Evolutionary conservation across 2,888 invertebrate genomes (phyloP), one percentile per base, ranked within the genome.

Genomic region (Cyclophora albipunctata): DNA sequence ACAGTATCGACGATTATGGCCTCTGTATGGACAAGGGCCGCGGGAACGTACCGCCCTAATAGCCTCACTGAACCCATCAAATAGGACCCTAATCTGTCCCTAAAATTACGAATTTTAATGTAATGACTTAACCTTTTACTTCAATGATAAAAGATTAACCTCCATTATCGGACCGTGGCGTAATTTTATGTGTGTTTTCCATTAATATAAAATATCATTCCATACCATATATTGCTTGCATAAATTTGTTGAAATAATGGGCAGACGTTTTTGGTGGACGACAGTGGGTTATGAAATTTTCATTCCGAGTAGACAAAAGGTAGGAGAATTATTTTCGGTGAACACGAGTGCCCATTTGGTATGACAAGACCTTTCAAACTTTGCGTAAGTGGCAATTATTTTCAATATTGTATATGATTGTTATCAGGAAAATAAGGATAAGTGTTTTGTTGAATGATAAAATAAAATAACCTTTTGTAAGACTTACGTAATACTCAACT

Each of bases 11-110:
- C 50, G 54, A 57, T 54, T 63, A 57, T 61, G 60, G 63, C 62
- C 64, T 66, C 66, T 67, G 66, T 63, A 62, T 60, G 62, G 55
- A 63, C 57, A 59, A 62, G 58, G 52, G 53, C 53, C 62, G 48
- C 57, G 58, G 59, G 57, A 62, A 68, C 62, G 61, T 64, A 60
- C 57, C 52, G 50, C 47, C 58, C 49, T 67, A 67, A 67, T 62
- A 64, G 61, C 63, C 63, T 66, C 62, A 50, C 50, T 50, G 52
- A 63, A 59, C 64, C 63, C 64, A 61, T 60, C 63, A 60, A 50
- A 48, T 42, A 44, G 55, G 54, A 51, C 60, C 60, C 53, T 63
- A 57, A 62, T 58, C 58, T 52, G 52, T 51, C 52, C 57, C 49
- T 43, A 52, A 60, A 60, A 58, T 62, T 57, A 58, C 55, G 56